Conservation (phyloP, 2,113 vertebrate species). For the Seriola quinqueradiata region DNA sequence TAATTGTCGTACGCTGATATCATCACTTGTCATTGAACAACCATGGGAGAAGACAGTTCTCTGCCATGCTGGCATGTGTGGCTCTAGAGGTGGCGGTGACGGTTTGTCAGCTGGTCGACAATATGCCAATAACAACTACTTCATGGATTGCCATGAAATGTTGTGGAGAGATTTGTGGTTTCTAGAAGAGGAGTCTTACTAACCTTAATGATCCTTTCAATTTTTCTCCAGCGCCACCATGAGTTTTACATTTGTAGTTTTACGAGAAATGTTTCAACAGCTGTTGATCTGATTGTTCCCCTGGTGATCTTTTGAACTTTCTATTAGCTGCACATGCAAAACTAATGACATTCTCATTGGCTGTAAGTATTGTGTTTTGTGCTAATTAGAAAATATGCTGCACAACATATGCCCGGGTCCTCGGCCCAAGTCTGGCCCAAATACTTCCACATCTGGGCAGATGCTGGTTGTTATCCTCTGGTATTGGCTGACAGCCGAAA, state of each 20-base stretch:
- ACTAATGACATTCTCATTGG: background rate
- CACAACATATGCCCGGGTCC: no score
- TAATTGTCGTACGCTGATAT: slow-evolving; percentile 11
- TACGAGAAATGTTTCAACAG: background rate
- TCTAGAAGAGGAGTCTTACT: background rate
- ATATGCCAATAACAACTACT: background rate
- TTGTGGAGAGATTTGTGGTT: background rate
- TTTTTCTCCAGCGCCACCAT: background rate
- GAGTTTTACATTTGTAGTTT: background rate
- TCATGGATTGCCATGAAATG: background rate
- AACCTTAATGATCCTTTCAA: background rate
- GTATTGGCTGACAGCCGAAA: no score
- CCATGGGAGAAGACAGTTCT: background rate
- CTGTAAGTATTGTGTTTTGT: background rate
- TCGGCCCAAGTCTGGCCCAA: no score
- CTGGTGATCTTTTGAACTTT: background rate
- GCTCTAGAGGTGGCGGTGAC: background rate
- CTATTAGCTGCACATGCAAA: background rate
- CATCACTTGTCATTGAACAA: slow-evolving; percentile 11
- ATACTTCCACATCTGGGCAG: no score
- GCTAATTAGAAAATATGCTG: background rate
- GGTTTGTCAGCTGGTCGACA: background rate
- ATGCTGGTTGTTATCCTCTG: no score
- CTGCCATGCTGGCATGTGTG: background rate
- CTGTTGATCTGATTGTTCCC: background rate